phyloP scores from a whole-genome alignment of 2,888 invertebrate genomes.

The Lasius platythorax region DNA sequence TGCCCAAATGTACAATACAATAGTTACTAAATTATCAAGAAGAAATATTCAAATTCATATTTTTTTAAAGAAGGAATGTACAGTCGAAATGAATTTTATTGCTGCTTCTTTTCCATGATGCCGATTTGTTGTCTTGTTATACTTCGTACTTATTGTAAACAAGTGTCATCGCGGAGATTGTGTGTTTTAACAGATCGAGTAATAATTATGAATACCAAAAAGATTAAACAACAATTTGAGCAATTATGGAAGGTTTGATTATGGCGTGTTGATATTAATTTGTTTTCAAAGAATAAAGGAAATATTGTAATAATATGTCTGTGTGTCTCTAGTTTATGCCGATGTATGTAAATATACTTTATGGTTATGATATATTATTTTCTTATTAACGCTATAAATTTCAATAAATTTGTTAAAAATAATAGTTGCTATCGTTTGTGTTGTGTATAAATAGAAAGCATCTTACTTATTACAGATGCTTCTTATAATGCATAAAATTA shows the following conservation, averaged over 20 bases:
- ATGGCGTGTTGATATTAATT: background rate
- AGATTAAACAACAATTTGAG: background rate
- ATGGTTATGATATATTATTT: background rate
- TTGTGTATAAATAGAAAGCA: background rate
- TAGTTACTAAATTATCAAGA: constrained; percentile 6
- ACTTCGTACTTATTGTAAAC: too few relatives aligned
- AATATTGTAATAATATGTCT: too few relatives aligned
- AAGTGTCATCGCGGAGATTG: too few relatives aligned
- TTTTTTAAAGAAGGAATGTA: background rate
- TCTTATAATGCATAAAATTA: background rate
- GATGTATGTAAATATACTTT: background rate
- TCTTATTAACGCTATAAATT: background rate
- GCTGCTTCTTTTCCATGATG: too few relatives aligned
- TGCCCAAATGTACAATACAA: background rate
- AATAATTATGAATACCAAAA: background rate
- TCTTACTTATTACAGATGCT: background rate
- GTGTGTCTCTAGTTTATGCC: too few relatives aligned
- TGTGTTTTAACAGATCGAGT: too few relatives aligned
- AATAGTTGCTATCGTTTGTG: background rate
- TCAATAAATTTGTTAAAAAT: constrained; percentile 1
- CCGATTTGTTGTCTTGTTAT: too few relatives aligned
- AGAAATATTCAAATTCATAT: background rate
- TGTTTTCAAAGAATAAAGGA: too few relatives aligned
- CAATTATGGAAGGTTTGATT: background rate
- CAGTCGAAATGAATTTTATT: too few relatives aligned